Evolutionary conservation across 2,888 invertebrate species (phyloP), one percentile per base, ranked within the genome.

Genomic region (Mechanitis mazaeus): DNA sequence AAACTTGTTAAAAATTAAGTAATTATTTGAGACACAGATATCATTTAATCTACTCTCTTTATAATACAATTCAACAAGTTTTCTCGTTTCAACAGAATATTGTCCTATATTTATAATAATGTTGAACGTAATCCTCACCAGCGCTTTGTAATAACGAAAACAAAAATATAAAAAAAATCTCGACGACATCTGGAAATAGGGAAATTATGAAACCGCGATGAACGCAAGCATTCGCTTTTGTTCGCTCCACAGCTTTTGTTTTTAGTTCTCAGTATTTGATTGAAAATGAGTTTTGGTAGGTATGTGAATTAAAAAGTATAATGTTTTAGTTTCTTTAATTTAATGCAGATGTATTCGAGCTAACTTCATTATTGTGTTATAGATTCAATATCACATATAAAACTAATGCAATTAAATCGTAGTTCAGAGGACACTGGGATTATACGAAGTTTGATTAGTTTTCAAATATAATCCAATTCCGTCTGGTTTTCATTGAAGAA

Each of bases 121-220:
- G 67, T 66, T 66, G 69, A 70, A 67, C 69, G 68, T 73, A 74
- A 75, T 72, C 74, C 69, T 65, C 69, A 56, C 64, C 66, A 59
- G 62, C 64, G 70, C 75, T 78, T 75, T 78, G 78, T 75, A 75
- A 68, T 70, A 68, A 75, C 75, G 74, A 76, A 78, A 78, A 72
- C 61, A 73, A 78, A 76, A 64, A 64, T 61, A 57, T 72, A 75
- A 79, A 76, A 76, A 20, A 80, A 80, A 75, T 71, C 75, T 75
- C 56, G 75, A 77, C 78, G 76, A 79, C 83, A 80, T 83, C 79
- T 82, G 81, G 80, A 84, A 85, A 85, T 84, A 84, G 83, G 83
- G 82, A 85, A 85, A 84, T 85, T 83, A 84, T 82, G 79, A 81
- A 84, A 80, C 80, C 81, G 72, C 78, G 69, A 78, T 75, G 77